Percentiles rank a stretch among this genome's conserved stretches.
phyloP scores from a whole-genome alignment of 2,113 vertebrate species.

The Rhinoderma darwinii region DNA sequence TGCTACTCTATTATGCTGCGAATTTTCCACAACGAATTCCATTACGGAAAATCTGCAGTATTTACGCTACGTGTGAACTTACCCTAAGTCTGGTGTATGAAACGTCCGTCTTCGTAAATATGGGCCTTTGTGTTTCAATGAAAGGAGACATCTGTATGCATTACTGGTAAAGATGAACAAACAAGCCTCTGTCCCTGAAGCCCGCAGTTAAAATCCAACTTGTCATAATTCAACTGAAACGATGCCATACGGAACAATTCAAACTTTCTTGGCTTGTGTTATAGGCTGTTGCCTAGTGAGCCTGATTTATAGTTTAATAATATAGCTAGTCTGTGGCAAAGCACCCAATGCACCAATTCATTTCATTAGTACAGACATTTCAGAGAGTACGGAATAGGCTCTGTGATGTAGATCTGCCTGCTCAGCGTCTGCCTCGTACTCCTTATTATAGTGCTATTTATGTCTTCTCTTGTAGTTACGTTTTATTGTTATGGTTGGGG shows the following conservation, averaged over 20 bases:
- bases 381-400: constrained; percentile 6
- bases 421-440: constrained; percentile 13
- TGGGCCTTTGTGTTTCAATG: constrained; percentile 48
- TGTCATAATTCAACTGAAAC: constrained; percentile 53
- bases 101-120: too few relatives aligned
- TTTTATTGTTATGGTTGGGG: constrained; percentile 51
- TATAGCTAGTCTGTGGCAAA: constrained; percentile 46
- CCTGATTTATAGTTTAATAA: constrained; percentile 61
- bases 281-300: constrained; percentile 37
- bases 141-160: constrained; percentile 7
- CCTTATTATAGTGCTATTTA: constrained; percentile 45
- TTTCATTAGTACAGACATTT: constrained; percentile 45
- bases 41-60: too few relatives aligned
- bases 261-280: constrained; percentile 34
- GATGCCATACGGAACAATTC: constrained; percentile 51
- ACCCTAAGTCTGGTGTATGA: too few relatives aligned
- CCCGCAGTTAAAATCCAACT: constrained; percentile 21
- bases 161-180: constrained; percentile 40
- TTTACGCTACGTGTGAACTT: too few relatives aligned
- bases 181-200: constrained; percentile 38
- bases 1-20: too few relatives aligned
- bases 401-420: constrained; percentile 39
- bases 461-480: constrained; percentile 27
- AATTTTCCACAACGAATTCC: too few relatives aligned
- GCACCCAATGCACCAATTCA: constrained; percentile 41